phyloP scores from a whole-genome alignment of 1,140 invertebrate genomes.

The Calephelis nemesis region DNA sequence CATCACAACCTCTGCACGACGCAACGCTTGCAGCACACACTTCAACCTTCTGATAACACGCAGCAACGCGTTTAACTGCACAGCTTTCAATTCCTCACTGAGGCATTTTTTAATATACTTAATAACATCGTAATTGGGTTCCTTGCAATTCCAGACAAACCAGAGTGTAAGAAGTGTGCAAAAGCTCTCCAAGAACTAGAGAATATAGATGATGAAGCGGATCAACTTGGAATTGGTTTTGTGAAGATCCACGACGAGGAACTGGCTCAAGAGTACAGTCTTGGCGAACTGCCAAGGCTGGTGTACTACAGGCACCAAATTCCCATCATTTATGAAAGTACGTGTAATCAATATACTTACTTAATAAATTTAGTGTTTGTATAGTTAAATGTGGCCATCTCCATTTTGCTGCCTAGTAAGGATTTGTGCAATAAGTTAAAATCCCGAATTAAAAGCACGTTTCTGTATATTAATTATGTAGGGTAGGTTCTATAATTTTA shows the following conservation, averaged over 20 bases:
- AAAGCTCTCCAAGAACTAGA: slow-evolving; percentile 94
- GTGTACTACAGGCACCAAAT: slow-evolving; percentile 97
- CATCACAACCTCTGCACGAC: slow-evolving; percentile 52
- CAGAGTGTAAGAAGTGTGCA: slow-evolving; percentile 94
- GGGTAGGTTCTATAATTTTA: no score
- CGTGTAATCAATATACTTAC: slow-evolving; percentile 43
- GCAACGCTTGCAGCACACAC: slow-evolving; percentile 60
- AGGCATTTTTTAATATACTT: slow-evolving; percentile 47
- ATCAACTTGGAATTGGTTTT: slow-evolving; percentile 95
- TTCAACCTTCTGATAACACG: slow-evolving; percentile 63
- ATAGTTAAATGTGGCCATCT: no score
- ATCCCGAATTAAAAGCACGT: no score
- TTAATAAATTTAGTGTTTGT: no score
- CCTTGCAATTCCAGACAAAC: slow-evolving; percentile 86
- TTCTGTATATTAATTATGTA: no score
- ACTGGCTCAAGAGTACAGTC: slow-evolving; percentile 94
- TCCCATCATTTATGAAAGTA: slow-evolving; percentile 96
- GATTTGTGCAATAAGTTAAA: no score
- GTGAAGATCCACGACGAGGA: slow-evolving; percentile 96
- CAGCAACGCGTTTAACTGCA: slow-evolving; percentile 67
- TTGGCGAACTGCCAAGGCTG: slow-evolving; percentile 91
- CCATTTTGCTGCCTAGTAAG: no score
- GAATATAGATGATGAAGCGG: slow-evolving; percentile 97
- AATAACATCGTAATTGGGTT: slow-evolving; percentile 19
- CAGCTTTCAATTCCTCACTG: slow-evolving; percentile 58